A percentile compares a stretch with the other conserved stretches of the same genome.
These are phyloP conservation scores for Monodelphis domestica DNA, from an alignment of 2,797 vertebrate species.

Conservation along the genomic window DNA sequence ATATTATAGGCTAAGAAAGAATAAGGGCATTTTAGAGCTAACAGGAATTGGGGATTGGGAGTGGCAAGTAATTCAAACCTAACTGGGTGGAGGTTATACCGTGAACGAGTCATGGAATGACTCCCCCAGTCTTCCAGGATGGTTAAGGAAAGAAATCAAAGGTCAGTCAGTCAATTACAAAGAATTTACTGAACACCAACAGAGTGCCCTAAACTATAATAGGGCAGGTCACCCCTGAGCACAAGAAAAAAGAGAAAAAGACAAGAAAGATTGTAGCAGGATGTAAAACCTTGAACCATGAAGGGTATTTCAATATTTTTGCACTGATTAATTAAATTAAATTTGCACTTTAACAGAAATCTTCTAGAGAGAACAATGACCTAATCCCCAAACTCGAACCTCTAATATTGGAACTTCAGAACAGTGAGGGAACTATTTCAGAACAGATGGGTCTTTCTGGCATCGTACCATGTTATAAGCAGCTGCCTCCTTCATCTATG, in stretches of 20 bases:
- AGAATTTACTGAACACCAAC: conserved; percentile 27
- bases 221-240: not conserved
- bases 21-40: not conserved
- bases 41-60: not conserved
- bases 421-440: conserved; percentile 21
- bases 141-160: conserved; percentile 37
- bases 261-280: not conserved
- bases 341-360: conserved; percentile 29
- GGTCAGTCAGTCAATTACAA: not conserved
- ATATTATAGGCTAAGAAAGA: not conserved
- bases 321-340: not conserved
- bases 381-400: not conserved
- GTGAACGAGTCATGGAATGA: not conserved
- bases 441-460: conserved; percentile 1
- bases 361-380: not conserved
- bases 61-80: not conserved
- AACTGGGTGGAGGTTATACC: not conserved
- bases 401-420: conserved; percentile 10
- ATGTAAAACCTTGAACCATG: not conserved
- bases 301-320: not conserved
- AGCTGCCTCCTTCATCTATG: not conserved
- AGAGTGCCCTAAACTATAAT: not conserved
- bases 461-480: not conserved
- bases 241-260: not conserved
- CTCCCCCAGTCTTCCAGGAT: not conserved